Evolutionary conservation across 2,113 vertebrate species (phyloP).

Genomic region (Pleuronectes platessa): DNA sequence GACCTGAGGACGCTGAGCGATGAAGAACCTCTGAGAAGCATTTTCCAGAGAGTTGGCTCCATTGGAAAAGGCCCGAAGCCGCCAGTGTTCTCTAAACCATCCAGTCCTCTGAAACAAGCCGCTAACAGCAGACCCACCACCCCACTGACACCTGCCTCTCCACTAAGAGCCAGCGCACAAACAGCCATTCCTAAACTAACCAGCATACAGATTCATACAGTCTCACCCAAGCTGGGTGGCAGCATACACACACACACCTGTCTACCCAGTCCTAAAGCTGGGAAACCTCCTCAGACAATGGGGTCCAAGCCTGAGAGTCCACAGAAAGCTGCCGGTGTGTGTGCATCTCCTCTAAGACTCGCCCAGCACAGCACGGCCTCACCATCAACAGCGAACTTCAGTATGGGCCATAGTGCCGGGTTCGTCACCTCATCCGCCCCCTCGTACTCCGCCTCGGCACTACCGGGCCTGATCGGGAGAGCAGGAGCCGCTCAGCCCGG

Average conservation of each 20-base stretch:
- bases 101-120: constrained; percentile 69
- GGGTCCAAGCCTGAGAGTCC: constrained; percentile 62
- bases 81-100: constrained; percentile 54
- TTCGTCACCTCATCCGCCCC: constrained; percentile 58
- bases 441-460: constrained; percentile 28
- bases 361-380: background rate
- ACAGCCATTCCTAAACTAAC: constrained; percentile 65
- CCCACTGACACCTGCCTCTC: constrained; percentile 18
- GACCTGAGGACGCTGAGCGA: constrained; percentile 61
- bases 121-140: constrained; percentile 65
- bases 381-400: constrained; percentile 23
- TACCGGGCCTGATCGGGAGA: constrained; percentile 34
- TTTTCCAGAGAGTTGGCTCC: constrained; percentile 62
- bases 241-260: constrained; percentile 23
- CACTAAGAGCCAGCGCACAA: background rate
- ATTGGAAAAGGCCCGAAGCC: constrained; percentile 62
- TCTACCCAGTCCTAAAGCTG: constrained; percentile 8
- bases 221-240: constrained; percentile 39
- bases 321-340: constrained; percentile 38
- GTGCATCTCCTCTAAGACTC: background rate
- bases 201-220: constrained; percentile 61
- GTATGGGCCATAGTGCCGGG: constrained; percentile 58
- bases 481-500: constrained; percentile 25
- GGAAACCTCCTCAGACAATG: constrained; percentile 1
- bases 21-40: constrained; percentile 52